phyloP scores from a whole-genome alignment of 2,888 invertebrate genomes.

The Oegoconia quadripuncta region DNA sequence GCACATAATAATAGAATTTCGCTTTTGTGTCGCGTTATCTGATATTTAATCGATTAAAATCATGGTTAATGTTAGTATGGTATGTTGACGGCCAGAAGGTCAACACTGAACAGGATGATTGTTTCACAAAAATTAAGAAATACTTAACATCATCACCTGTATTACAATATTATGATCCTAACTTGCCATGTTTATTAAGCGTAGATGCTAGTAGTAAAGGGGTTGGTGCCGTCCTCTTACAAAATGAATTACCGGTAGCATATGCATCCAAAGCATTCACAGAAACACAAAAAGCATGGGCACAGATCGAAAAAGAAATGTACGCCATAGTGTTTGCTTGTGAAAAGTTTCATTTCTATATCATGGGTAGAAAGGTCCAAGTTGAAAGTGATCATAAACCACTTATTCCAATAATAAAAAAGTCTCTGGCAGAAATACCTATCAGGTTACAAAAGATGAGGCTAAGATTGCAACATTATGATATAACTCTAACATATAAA shows the following conservation, averaged over 20 bases:
- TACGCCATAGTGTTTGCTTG: conserved; percentile 13
- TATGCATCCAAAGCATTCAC: conserved; percentile 14
- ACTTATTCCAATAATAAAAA: not conserved
- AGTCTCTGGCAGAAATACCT: not conserved
- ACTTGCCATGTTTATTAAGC: too few species aligned
- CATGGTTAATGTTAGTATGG: too few species aligned
- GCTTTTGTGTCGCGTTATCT: too few species aligned
- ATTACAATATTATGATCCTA: too few species aligned
- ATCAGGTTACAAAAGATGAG: conserved; percentile 9
- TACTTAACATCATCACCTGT: not conserved
- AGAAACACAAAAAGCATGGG: conserved; percentile 10
- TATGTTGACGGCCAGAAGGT: too few species aligned
- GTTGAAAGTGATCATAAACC: conserved; percentile 14
- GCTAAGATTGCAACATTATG: not conserved
- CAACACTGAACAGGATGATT: conserved; percentile 2
- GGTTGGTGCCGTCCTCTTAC: too few species aligned
- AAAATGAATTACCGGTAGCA: conserved; percentile 5
- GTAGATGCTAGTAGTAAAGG: too few species aligned
- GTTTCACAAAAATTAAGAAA: not conserved
- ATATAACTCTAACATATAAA: not conserved
- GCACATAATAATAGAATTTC: too few species aligned
- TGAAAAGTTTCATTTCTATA: conserved; percentile 12
- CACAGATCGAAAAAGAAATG: conserved; percentile 15
- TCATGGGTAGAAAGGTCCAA: too few species aligned
- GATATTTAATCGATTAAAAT: too few species aligned